Conservation (phyloP, 2,888 invertebrate genomes). For the Ferrisia virgata region DNA sequence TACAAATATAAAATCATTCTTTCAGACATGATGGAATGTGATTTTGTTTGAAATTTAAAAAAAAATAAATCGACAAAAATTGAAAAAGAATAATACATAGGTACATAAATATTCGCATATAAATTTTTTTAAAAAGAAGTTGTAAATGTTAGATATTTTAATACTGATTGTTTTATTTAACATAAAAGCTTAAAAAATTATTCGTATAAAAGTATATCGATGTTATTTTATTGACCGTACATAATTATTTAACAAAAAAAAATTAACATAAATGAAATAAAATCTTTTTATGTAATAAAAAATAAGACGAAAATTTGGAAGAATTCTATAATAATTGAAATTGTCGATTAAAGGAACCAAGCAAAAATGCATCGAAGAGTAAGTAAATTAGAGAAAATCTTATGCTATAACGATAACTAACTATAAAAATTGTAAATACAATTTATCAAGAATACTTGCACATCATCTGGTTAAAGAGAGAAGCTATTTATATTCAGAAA, state of each 20-base stretch:
- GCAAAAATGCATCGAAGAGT: slow-evolving; percentile 2
- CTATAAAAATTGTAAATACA: neutral
- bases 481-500: neutral
- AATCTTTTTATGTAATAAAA: neutral
- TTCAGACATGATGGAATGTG: neutral
- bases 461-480: neutral
- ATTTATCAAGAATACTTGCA: neutral
- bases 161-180: slow-evolving; percentile 12
- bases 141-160: neutral
- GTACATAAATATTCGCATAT: neutral
- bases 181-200: neutral
- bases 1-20: neutral
- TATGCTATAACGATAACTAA: neutral
- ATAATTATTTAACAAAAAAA: neutral
- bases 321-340: slow-evolving; percentile 7
- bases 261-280: neutral
- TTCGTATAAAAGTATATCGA: neutral
- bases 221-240: neutral
- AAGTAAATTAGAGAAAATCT: neutral
- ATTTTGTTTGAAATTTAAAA: neutral
- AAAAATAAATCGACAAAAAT: too few species aligned
- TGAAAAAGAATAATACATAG: neutral
- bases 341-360: neutral
- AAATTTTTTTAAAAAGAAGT: neutral
- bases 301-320: slow-evolving; percentile 5